Conservation (phyloP, 2,888 invertebrate genomes). For the Apamea monoglypha region DNA sequence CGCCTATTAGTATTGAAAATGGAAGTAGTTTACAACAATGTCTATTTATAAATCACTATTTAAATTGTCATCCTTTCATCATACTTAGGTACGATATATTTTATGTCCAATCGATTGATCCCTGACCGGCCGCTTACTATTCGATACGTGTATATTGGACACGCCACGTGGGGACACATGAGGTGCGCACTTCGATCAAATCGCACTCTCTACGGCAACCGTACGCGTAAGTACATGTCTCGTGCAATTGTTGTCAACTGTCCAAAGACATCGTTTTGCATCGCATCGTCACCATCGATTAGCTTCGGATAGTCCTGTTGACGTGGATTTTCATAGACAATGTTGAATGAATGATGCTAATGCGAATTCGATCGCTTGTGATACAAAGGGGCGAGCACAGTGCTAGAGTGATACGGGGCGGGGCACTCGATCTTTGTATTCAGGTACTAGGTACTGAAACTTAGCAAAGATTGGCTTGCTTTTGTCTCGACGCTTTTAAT, state of each 20-base stretch:
- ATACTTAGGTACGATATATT: background rate
- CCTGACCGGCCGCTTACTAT: slow-evolving; percentile 7
- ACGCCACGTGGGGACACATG: background rate
- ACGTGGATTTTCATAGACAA: background rate
- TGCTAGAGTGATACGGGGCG: background rate
- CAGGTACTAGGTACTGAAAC: background rate
- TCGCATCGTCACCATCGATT: background rate
- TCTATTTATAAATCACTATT: background rate
- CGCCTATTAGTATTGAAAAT: too few relatives aligned
- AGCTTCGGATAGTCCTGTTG: background rate
- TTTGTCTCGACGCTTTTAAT: slow-evolving; percentile 12
- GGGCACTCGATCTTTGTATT: background rate
- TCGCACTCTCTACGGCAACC: background rate
- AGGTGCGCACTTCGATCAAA: background rate
- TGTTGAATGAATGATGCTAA: slow-evolving; percentile 2
- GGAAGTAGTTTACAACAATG: too few relatives aligned
- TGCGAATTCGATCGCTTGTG: background rate
- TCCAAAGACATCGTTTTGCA: background rate
- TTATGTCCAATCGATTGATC: background rate
- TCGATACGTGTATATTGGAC: slow-evolving; percentile 3
- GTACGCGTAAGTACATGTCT: background rate
- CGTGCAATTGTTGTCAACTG: background rate
- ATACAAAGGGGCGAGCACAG: background rate
- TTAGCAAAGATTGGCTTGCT: background rate
- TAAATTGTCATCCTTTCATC: background rate